These are phyloP conservation scores for Plebejus argus DNA, from an alignment of 2,888 invertebrate species.

Conservation along the genomic window DNA sequence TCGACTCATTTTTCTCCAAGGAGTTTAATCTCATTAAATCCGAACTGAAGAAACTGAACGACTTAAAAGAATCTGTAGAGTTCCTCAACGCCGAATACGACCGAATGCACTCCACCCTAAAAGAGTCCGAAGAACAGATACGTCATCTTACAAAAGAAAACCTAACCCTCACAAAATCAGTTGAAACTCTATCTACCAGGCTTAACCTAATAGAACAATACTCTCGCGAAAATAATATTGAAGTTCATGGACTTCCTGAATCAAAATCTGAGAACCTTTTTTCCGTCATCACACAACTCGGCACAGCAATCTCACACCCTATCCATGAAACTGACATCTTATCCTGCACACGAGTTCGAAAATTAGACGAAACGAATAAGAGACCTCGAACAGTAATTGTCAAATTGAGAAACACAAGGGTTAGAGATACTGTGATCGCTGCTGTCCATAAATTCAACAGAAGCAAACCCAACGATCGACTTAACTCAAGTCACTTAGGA, in stretches of 20 bases:
- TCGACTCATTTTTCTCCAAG: neutral
- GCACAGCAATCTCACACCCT: slow-evolving; percentile 29
- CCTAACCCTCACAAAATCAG: neutral
- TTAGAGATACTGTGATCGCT: slow-evolving; percentile 37
- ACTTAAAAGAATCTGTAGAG: slow-evolving; percentile 31
- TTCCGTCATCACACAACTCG: neutral
- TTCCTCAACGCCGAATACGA: slow-evolving; percentile 15
- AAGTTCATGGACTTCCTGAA: slow-evolving; percentile 36
- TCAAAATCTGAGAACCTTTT: slow-evolving; percentile 30
- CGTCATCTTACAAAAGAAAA: neutral
- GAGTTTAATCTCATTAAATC: slow-evolving; percentile 14
- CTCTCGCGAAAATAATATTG: slow-evolving; percentile 33
- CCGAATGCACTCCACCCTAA: neutral
- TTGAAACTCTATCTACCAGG: neutral
- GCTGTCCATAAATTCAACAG: slow-evolving; percentile 40
- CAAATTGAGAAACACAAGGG: slow-evolving; percentile 31
- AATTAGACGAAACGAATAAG: neutral
- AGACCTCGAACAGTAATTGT: slow-evolving; percentile 15
- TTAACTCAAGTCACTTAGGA: slow-evolving; percentile 34
- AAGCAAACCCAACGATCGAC: slow-evolving; percentile 37
- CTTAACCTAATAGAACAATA: slow-evolving; percentile 3
- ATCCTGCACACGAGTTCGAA: neutral
- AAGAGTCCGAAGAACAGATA: slow-evolving; percentile 4
- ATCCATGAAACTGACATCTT: slow-evolving; percentile 12
- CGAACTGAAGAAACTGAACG: slow-evolving; percentile 28